phyloP scores from a whole-genome alignment of 2,888 invertebrate genomes.

The Agonopterix arenella region DNA sequence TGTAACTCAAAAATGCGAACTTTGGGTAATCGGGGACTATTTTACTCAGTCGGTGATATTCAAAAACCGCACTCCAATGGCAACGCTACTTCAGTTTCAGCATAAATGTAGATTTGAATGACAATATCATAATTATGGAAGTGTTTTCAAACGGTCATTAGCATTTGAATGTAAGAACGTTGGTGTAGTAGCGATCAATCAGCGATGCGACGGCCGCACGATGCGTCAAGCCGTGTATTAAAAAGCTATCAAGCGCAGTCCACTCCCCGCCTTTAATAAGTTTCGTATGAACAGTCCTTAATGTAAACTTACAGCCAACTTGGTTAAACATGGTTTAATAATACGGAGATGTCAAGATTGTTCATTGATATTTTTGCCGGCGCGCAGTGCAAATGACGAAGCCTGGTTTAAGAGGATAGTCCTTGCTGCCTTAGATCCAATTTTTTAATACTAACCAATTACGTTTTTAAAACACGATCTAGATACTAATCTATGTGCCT shows the following conservation, averaged over 20 bases:
- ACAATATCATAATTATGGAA: constrained; percentile 6
- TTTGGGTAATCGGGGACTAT: no score
- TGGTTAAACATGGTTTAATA: constrained; percentile 2
- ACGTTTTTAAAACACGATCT: no score
- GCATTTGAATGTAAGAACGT: constrained; percentile 15
- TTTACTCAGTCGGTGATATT: no score
- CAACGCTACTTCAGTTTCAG: background rate
- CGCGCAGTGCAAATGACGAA: constrained; percentile 21
- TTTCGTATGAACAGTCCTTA: background rate
- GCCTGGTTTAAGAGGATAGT: no score
- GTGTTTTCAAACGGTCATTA: constrained; percentile 13
- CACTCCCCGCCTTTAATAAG: constrained; percentile 10
- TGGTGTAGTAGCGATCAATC: constrained; percentile 7
- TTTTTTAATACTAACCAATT: no score
- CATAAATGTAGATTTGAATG: constrained; percentile 3
- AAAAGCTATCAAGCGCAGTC: constrained; percentile 37
- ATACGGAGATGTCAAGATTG: background rate
- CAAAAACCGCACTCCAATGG: no score
- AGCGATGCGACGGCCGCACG: constrained; percentile 5
- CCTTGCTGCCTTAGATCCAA: no score
- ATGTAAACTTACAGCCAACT: background rate
- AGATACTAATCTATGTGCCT: no score
- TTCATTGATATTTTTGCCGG: constrained; percentile 16
- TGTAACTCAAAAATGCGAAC: no score
- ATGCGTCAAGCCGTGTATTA: constrained; percentile 41